These are phyloP conservation scores for Boleophthalmus pectinirostris DNA, from an alignment of 2,113 vertebrate genomes.

Conservation along the genomic window DNA sequence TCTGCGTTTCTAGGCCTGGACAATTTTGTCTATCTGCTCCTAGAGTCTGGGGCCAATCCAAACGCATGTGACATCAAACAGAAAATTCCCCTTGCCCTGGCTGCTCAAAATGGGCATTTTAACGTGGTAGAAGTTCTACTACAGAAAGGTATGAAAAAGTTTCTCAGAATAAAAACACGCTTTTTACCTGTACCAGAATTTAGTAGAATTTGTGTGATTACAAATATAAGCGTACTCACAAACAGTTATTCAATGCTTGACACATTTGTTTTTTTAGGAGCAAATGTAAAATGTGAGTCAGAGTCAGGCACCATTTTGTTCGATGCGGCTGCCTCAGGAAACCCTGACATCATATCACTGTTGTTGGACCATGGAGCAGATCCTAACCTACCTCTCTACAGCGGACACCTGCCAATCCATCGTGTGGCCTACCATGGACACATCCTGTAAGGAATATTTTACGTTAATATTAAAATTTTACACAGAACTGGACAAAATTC, in stretches of 20 bases:
- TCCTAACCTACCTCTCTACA: slow-evolving; percentile 87
- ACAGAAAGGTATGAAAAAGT: slow-evolving; percentile 80
- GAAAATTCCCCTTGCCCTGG: slow-evolving; percentile 90
- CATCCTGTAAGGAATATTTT: slow-evolving; percentile 81
- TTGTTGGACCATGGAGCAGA: slow-evolving; percentile 90
- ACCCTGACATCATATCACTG: slow-evolving; percentile 86
- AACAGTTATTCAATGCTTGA: neutral
- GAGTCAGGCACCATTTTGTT: slow-evolving; percentile 87
- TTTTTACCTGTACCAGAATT: neutral
- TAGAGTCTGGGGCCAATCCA: slow-evolving; percentile 83
- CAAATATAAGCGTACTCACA: neutral
- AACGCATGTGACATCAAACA: slow-evolving; percentile 83
- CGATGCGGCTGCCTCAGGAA: slow-evolving; percentile 89
- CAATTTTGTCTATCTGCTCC: slow-evolving; percentile 83
- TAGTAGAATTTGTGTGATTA: neutral
- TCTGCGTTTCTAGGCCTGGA: slow-evolving; percentile 85
- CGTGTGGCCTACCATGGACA: slow-evolving; percentile 91
- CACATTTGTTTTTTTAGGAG: slow-evolving; percentile 75
- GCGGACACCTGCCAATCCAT: slow-evolving; percentile 93
- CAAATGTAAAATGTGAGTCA: slow-evolving; percentile 82
- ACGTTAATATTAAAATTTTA: neutral
- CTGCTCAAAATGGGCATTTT: slow-evolving; percentile 86
- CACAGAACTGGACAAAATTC: neutral
- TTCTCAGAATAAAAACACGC: neutral
- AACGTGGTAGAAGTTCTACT: slow-evolving; percentile 86